Evolutionary conservation across 92 coral and sea anemone species (phyloP), one percentile per base, ranked within the genome.

Genomic region (Porites cylindrica): DNA sequence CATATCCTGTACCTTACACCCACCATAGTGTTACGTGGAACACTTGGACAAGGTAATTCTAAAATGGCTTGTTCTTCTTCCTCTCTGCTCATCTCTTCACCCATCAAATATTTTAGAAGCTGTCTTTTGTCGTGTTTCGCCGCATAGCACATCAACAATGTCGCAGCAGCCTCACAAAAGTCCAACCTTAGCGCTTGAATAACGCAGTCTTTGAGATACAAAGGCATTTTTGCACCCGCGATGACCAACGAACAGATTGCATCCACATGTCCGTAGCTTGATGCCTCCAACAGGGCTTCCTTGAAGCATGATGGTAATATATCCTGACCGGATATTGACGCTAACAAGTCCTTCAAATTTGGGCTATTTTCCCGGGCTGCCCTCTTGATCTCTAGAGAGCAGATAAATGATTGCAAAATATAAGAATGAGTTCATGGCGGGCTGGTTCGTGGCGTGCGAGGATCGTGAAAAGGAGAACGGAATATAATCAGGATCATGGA

Each of bases 81-180:
- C 20, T 81, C 85, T 68, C 84, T 74, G 60, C 64, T 85, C 69
- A 78, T 78, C 13, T 78, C 85, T 6, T 79, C 77, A 23, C 82
- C 85, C 77, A 97, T 19, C 79, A 97, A 72, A 63, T 88, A 92
- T 72, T 88, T 92, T 63, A 97, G 80, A 84, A 95, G 76, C 77
- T 82, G 78, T 26, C 78, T 80, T 23, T 90, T 65, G 59, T 88
- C 95, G 12, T 86, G 75, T 64, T 91, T 84, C 11, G 99, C 95
- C 0, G 95, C 98, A 92, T 88, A 95, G 43, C 98, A 97, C n/a
- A 93, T 82, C 60, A 97, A 81, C 70, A 97, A 76, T 86, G 95
- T 92, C 43, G 98, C 94, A 4, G 94, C 82, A 26, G 95, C 96
- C 77, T 91, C 84, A 66, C 76, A 87, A 79, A 83, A 92, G 43